These are phyloP conservation scores for Morinoia aosen DNA, from an alignment of 2,888 invertebrate species.

Conservation along the genomic window DNA sequence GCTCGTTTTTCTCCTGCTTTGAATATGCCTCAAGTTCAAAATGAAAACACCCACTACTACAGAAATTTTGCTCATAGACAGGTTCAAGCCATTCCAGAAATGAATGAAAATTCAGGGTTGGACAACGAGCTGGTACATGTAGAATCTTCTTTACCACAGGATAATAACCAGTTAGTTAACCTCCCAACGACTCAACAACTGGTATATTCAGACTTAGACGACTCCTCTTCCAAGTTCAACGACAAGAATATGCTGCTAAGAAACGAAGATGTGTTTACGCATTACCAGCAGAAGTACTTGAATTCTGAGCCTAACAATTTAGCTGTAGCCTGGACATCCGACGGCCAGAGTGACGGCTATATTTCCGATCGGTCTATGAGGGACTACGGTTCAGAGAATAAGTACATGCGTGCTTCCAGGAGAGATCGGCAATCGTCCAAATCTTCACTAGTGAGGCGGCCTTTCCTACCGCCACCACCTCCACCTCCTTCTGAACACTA, in stretches of 20 bases:
- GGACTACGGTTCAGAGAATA: background rate
- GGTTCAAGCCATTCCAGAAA: slow-evolving; percentile 2
- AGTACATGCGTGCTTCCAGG: background rate
- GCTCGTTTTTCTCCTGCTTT: slow-evolving; percentile 14
- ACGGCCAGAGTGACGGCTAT: background rate
- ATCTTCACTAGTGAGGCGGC: background rate
- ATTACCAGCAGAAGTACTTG: background rate
- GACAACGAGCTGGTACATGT: background rate
- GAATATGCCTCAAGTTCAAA: background rate
- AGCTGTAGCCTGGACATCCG: background rate
- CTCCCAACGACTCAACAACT: background rate
- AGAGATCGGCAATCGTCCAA: background rate
- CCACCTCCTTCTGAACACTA: slow-evolving; percentile 15
- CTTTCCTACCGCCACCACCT: background rate
- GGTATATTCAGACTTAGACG: background rate
- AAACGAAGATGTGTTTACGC: background rate
- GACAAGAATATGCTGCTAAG: background rate
- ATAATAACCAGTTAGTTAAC: background rate
- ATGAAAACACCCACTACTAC: background rate
- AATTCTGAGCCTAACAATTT: background rate
- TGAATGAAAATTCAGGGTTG: background rate
- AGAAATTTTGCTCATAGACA: background rate
- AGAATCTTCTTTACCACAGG: background rate
- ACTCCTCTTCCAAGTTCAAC: background rate
- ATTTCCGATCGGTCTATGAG: slow-evolving; percentile 9